Percentiles rank a stretch among this genome's conserved stretches.
These are phyloP conservation scores for Cantharis flavilabris DNA, from an alignment of 2,888 invertebrate genomes.

Conservation along the genomic window DNA sequence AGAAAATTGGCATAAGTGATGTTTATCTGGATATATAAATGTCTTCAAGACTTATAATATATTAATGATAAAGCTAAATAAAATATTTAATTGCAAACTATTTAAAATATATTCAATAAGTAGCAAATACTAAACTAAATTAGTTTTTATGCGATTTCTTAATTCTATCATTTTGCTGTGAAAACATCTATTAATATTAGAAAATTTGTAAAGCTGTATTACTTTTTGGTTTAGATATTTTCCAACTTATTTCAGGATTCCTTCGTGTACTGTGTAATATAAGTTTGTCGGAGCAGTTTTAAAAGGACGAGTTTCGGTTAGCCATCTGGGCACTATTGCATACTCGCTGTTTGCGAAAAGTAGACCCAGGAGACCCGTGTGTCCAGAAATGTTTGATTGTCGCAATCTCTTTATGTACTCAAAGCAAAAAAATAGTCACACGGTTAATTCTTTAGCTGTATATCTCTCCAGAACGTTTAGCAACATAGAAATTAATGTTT, in stretches of 20 bases:
- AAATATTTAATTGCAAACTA: too few species aligned
- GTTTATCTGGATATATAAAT: too few species aligned
- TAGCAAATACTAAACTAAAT: too few species aligned
- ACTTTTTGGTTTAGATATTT: conserved; percentile 4
- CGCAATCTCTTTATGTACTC: conserved; percentile 23
- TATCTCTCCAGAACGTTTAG: neutral
- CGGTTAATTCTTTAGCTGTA: neutral
- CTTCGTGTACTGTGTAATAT: conserved; percentile 35
- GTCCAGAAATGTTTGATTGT: conserved; percentile 27
- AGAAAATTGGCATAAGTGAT: too few species aligned
- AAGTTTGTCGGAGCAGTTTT: conserved; percentile 29
- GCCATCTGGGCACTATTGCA: conserved; percentile 40
- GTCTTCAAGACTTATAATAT: too few species aligned
- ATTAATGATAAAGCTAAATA: too few species aligned
- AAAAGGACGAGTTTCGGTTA: conserved; percentile 32
- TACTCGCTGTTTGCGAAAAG: conserved; percentile 37
- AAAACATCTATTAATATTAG: neutral
- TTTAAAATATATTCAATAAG: too few species aligned
- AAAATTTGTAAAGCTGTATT: neutral
- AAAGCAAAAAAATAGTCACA: conserved; percentile 11
- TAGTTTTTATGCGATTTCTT: neutral
- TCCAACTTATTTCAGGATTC: conserved; percentile 22
- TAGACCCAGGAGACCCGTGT: conserved; percentile 34
- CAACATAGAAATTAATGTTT: neutral
- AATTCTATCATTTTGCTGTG: neutral